Evolutionary conservation across 2,113 vertebrate species (phyloP), one percentile per base, ranked within the genome.

Genomic region (Tupaia chinensis): DNA sequence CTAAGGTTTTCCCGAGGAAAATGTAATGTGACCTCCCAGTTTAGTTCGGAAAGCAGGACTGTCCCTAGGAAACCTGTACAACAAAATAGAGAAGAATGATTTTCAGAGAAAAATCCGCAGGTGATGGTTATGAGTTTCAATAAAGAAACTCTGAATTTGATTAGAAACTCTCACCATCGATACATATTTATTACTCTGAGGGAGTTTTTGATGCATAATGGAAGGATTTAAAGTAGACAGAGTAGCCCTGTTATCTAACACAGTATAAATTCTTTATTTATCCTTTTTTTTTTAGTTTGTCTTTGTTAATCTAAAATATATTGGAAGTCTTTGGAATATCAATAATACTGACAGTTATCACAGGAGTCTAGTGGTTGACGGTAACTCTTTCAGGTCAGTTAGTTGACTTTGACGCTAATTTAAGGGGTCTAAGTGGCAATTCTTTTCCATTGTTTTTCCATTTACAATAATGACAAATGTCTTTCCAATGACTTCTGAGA

Each of bases 31-130:
- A 58, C 13, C 87, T 81, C 70, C 76, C n/a, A 82, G 56, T 87
- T 87, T 81, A 69, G 56, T 87, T 87, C 76, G 61, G 32, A 76
- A 91, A n/a, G 23, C 63, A 95, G 32, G 54, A 32, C n/a, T 74
- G 32, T 80, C 32, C 12, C n/a, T 78, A 73, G n/a, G 22, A 8
- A 44, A 44, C 44, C 8, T 9, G 5, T 56, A 23, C 76, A 56
- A 77, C 29, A 54, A 54, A 81, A 56, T 7, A n/a, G 44, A 86
- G 61, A 93, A 89, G 25, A 89, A 65, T 65, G 56, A 29, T 58
- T 91, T 85, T 85, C 65, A 90, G 23, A 94, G 34, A 77, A 54
- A 69, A 16, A 22, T 20, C 65, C 19, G n/a, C 56, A 17, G 44
- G 34, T 84, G n/a, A 58, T n/a, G 22, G n/a, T 44, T 58, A 68